Evolutionary conservation across 1,140 invertebrate species (phyloP).

Genomic region (Drosophila parabipectinata): DNA sequence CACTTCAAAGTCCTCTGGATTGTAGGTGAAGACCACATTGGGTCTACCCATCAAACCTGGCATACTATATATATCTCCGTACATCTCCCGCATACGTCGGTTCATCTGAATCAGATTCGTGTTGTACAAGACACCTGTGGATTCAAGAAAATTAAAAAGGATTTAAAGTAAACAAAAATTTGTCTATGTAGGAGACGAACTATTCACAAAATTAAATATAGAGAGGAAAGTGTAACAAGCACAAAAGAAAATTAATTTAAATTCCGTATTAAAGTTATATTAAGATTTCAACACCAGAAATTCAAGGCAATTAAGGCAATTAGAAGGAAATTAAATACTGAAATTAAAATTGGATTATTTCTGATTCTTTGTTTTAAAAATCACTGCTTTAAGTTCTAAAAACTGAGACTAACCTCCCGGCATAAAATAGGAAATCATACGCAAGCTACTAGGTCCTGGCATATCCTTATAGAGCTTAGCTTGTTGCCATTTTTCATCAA

Average conservation of each 20-base stretch:
- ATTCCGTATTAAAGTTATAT: too few species aligned
- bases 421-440: slow-evolving; percentile 55
- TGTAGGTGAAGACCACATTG: slow-evolving; percentile 71
- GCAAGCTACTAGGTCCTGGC: slow-evolving; percentile 53
- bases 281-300: too few species aligned
- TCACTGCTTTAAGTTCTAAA: too few species aligned
- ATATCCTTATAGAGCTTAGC: slow-evolving; percentile 54
- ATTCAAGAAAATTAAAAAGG: neutral
- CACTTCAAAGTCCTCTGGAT: slow-evolving; percentile 64
- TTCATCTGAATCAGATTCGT: slow-evolving; percentile 65
- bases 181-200: too few species aligned
- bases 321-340: too few species aligned
- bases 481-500: slow-evolving; percentile 61
- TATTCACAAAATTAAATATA: too few species aligned
- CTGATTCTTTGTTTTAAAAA: neutral
- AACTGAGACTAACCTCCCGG: slow-evolving; percentile 59
- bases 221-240: too few species aligned
- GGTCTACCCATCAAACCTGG: slow-evolving; percentile 68
- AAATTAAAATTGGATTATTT: too few species aligned
- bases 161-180: too few species aligned
- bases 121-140: slow-evolving; percentile 52
- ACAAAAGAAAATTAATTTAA: too few species aligned
- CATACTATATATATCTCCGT: slow-evolving; percentile 66
- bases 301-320: too few species aligned
- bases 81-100: slow-evolving; percentile 56